Conservation (phyloP, 2,888 invertebrate species). For the Eupelmus urozonus region DNA sequence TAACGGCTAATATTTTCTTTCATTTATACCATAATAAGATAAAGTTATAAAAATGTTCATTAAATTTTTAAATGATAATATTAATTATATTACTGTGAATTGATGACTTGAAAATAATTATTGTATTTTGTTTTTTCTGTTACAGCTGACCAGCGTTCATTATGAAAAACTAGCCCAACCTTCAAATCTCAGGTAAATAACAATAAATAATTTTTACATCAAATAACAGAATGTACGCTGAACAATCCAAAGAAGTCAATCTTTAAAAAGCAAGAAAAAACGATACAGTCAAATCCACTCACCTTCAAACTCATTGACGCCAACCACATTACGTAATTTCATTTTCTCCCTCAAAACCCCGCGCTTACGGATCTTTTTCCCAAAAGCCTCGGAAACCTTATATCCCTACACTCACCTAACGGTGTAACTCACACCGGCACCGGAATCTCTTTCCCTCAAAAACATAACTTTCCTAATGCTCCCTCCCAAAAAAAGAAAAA, state of each 20-base stretch:
- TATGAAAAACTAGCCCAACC: too few species aligned
- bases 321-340: conserved; percentile 47
- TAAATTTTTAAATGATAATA: too few species aligned
- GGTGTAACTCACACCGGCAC: conserved; percentile 43
- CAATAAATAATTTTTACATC: too few species aligned
- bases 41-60: background rate
- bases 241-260: too few species aligned
- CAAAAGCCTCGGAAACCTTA: conserved; percentile 18
- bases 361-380: background rate
- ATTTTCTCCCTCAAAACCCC: conserved; percentile 26
- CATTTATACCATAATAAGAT: background rate
- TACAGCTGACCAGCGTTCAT: too few species aligned
- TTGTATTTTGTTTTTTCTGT: too few species aligned
- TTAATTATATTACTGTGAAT: too few species aligned
- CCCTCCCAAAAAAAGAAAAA: background rate
- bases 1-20: background rate
- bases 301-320: conserved; percentile 22
- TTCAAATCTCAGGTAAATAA: too few species aligned
- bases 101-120: too few species aligned
- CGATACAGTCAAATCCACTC: too few species aligned
- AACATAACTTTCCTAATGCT: conserved; percentile 35
- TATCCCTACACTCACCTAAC: conserved; percentile 29
- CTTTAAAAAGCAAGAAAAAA: conserved; percentile 2
- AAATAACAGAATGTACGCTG: too few species aligned
- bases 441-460: conserved; percentile 10